Evolutionary conservation across 2,113 vertebrate species (phyloP).

Genomic region (Arizona elegans): DNA sequence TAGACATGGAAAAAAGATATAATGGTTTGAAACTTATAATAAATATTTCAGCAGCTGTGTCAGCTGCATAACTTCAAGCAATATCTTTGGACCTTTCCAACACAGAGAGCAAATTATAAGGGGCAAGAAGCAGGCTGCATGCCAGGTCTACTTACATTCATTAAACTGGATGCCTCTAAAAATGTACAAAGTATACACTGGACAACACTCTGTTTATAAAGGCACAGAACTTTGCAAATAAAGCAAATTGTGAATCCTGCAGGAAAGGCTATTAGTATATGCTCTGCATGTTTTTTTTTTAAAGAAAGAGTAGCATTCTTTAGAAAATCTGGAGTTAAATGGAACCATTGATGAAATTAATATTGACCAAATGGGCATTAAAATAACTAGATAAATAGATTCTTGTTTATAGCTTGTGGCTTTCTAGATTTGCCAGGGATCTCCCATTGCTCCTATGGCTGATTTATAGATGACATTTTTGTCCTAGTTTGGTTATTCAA

Average conservation of each 20-base stretch:
- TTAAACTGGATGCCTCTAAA: background rate
- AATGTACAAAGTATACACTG: background rate
- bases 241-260: background rate
- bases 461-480: background rate
- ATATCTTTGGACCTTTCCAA: background rate
- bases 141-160: background rate
- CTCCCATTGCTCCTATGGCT: background rate
- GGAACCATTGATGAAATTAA: background rate
- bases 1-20: conserved; percentile 23
- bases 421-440: background rate
- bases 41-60: conserved; percentile 1
- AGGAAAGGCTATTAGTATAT: background rate
- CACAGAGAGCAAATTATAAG: background rate
- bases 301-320: background rate
- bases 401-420: background rate
- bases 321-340: background rate
- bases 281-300: background rate
- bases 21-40: background rate
- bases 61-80: background rate
- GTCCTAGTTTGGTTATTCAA: background rate
- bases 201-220: background rate
- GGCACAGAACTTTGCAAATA: background rate
- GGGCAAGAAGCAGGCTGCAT: background rate
- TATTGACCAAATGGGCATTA: background rate
- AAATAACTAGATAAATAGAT: background rate